These are phyloP conservation scores for Caenorhabditis zanzibari DNA, from an alignment of 2,888 invertebrate species.

Conservation along the genomic window DNA sequence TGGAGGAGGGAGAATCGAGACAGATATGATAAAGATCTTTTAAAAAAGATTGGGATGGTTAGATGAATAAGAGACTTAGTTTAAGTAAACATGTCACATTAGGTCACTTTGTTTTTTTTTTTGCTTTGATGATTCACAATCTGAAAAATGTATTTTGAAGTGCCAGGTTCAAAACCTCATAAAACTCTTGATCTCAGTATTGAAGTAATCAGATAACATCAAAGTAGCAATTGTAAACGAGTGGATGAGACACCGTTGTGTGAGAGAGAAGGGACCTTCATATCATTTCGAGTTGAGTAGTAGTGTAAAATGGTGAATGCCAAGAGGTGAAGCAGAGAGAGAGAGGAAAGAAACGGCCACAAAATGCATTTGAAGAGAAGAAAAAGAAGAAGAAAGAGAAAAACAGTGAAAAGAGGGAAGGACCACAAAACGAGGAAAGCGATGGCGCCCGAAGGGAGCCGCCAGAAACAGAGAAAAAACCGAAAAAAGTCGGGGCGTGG, in stretches of 20 bases:
- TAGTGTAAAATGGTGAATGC: constrained; percentile 38
- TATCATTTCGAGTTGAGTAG: constrained; percentile 35
- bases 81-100: background rate
- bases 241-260: constrained; percentile 15
- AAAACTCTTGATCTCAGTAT: background rate
- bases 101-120: no score
- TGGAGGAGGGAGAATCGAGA: no score
- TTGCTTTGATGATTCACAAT: no score
- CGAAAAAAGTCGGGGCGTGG: constrained; percentile 36
- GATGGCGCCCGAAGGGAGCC: constrained; percentile 29
- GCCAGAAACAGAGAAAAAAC: constrained; percentile 30
- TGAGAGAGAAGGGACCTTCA: constrained; percentile 28
- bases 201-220: constrained; percentile 41
- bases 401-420: constrained; percentile 33
- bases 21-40: constrained; percentile 15
- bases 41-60: background rate
- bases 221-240: constrained; percentile 37
- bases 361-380: constrained; percentile 42
- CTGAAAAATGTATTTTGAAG: no score
- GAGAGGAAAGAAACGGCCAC: constrained; percentile 16
- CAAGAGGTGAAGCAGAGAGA: constrained; percentile 40
- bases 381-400: constrained; percentile 16
- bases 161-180: no score
- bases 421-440: constrained; percentile 48
- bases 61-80: constrained; percentile 14